Conservation (phyloP, 2,113 vertebrate species). For the Brienomyrus brachyistius region DNA sequence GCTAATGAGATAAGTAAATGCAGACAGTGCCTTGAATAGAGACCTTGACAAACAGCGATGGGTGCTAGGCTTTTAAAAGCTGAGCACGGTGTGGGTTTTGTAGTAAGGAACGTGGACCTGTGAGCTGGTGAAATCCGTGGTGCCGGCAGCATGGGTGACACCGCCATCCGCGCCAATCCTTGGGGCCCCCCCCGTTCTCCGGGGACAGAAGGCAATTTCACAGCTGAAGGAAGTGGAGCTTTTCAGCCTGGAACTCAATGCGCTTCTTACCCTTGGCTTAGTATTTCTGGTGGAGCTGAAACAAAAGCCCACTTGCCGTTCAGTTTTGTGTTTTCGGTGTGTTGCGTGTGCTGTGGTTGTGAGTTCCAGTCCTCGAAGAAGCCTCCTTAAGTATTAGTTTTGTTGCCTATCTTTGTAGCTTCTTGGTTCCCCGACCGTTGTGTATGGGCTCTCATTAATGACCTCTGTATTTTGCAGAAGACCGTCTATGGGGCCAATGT, state of each 20-base stretch:
- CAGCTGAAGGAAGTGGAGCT: slow-evolving; percentile 42
- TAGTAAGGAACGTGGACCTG: neutral
- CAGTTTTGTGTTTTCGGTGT: neutral
- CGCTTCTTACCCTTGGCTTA: slow-evolving; percentile 26
- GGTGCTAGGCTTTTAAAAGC: neutral
- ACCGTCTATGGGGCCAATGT: slow-evolving; percentile 82
- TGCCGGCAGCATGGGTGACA: neutral
- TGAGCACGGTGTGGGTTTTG: neutral
- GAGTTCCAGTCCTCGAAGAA: neutral
- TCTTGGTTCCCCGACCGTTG: neutral
- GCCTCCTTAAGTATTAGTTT: neutral
- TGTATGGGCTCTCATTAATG: neutral
- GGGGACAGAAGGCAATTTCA: slow-evolving; percentile 49
- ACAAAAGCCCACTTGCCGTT: neutral
- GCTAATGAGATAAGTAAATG: neutral
- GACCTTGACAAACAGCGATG: neutral
- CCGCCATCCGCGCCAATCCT: neutral
- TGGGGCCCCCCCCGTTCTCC: neutral
- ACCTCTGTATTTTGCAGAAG: slow-evolving; percentile 61
- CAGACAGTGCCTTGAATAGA: neutral
- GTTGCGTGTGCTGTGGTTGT: neutral
- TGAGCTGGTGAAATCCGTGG: too few species aligned
- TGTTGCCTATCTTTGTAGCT: neutral
- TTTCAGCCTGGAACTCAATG: slow-evolving; percentile 23
- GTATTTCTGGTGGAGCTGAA: slow-evolving; percentile 36